Percentiles rank a stretch among this genome's conserved stretches.
phyloP scores from a whole-genome alignment of 2,888 invertebrate genomes.

The Eledona agricola region DNA sequence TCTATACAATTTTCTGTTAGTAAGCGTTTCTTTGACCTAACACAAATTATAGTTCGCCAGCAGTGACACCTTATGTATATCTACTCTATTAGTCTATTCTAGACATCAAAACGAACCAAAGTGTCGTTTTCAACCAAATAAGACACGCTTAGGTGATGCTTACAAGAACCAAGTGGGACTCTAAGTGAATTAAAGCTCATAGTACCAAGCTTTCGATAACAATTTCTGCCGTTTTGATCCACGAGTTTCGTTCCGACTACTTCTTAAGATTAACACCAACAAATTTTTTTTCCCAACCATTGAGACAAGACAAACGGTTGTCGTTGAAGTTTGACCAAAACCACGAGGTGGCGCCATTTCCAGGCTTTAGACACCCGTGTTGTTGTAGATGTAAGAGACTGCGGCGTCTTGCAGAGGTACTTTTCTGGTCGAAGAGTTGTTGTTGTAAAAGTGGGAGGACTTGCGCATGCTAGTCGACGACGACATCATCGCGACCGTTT shows the following conservation, averaged over 20 bases:
- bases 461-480: slow-evolving; percentile 86
- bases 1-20: slow-evolving; percentile 18
- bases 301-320: too few relatives aligned
- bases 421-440: slow-evolving; percentile 65
- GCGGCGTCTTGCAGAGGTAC: slow-evolving; percentile 58
- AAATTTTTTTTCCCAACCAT: too few relatives aligned
- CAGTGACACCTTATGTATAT: slow-evolving; percentile 39
- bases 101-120: slow-evolving; percentile 45
- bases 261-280: slow-evolving; percentile 38
- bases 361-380: slow-evolving; percentile 74
- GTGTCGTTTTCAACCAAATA: slow-evolving; percentile 37
- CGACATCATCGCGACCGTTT: slow-evolving; percentile 85
- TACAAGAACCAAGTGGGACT: slow-evolving; percentile 35
- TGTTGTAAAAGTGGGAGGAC: slow-evolving; percentile 84
- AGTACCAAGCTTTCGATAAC: slow-evolving; percentile 45
- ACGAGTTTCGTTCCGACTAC: slow-evolving; percentile 13
- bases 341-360: slow-evolving; percentile 47
- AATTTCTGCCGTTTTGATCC: slow-evolving; percentile 43
- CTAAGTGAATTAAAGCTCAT: slow-evolving; percentile 47
- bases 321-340: slow-evolving; percentile 26
- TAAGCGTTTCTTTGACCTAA: slow-evolving; percentile 23
- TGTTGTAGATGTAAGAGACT: slow-evolving; percentile 71
- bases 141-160: slow-evolving; percentile 55
- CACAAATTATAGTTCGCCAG: slow-evolving; percentile 46
- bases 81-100: slow-evolving; percentile 30